Evolutionary conservation across 2,888 invertebrate genomes (phyloP).

Genomic region (Conops quadrifasciatus): DNA sequence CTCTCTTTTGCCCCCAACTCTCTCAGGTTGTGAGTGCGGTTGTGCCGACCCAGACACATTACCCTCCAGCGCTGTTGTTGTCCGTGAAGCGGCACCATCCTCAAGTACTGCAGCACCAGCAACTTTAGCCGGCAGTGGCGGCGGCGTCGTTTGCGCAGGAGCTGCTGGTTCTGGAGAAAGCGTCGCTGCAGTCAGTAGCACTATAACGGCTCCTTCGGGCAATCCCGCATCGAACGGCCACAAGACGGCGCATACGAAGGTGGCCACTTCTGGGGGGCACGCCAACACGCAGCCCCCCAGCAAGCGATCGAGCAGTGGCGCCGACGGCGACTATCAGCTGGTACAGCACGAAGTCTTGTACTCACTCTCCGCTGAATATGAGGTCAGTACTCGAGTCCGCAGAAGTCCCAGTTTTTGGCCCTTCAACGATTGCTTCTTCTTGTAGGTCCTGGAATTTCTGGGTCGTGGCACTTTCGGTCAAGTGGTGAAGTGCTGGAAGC

Average conservation of each 20-base stretch:
- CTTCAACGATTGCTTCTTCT: neutral
- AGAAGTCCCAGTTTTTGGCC: neutral
- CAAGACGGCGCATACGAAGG: constrained; percentile 67
- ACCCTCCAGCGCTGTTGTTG: constrained; percentile 40
- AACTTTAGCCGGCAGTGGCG: constrained; percentile 37
- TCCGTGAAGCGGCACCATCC: constrained; percentile 24
- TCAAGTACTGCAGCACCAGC: constrained; percentile 42
- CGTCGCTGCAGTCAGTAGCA: constrained; percentile 32
- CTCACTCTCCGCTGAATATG: constrained; percentile 94
- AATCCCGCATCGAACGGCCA: constrained; percentile 58
- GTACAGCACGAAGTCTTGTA: constrained; percentile 98
- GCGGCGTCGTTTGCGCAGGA: constrained; percentile 8
- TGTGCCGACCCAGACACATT: constrained; percentile 60
- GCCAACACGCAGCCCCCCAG: constrained; percentile 69
- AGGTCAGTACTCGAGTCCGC: constrained; percentile 51
- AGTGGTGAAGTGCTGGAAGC: constrained; percentile 99
- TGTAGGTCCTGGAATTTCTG: constrained; percentile 95
- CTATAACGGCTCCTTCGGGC: constrained; percentile 42
- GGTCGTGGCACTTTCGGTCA: constrained; percentile 99
- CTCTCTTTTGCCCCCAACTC: neutral
- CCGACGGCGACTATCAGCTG: constrained; percentile 97
- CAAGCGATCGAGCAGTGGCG: constrained; percentile 81
- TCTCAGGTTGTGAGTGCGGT: constrained; percentile 64
- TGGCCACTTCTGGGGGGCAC: constrained; percentile 66
- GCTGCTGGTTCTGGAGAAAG: constrained; percentile 11